These are phyloP conservation scores for Macropis europaea DNA, from an alignment of 2,888 invertebrate genomes.

Conservation along the genomic window DNA sequence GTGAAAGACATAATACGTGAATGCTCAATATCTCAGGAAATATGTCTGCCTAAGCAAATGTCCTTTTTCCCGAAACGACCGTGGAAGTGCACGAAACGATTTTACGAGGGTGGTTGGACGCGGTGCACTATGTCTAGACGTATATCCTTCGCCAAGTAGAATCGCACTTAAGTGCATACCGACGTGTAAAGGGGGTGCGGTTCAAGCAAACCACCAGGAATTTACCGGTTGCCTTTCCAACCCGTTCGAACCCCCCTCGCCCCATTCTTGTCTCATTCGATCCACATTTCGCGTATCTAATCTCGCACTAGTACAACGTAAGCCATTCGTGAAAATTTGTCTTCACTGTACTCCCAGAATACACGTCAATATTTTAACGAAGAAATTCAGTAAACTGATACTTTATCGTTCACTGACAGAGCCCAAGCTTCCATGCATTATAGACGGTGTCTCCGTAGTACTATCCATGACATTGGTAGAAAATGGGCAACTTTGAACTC, in stretches of 20 bases:
- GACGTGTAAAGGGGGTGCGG: constrained; percentile 46
- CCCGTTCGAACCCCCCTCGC: constrained; percentile 17
- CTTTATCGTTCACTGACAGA: too few relatives aligned
- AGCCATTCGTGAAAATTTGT: too few relatives aligned
- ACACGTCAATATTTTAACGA: too few relatives aligned
- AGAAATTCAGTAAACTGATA: too few relatives aligned
- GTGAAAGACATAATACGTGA: background rate
- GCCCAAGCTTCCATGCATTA: too few relatives aligned
- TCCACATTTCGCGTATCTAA: constrained; percentile 4
- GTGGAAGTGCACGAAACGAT: constrained; percentile 23
- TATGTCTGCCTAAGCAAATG: background rate
- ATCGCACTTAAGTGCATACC: constrained; percentile 56
- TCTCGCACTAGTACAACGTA: background rate
- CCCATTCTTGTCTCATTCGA: constrained; percentile 12
- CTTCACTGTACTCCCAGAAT: too few relatives aligned
- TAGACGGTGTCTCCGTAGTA: too few relatives aligned
- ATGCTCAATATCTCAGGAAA: constrained; percentile 1
- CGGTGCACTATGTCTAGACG: constrained; percentile 25
- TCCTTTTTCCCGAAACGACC: background rate
- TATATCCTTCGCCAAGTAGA: constrained; percentile 42
- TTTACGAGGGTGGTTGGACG: constrained; percentile 34
- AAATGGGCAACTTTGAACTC: too few relatives aligned
- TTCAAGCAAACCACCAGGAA: constrained; percentile 57
- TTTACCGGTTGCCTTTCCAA: constrained; percentile 49
- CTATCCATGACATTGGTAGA: too few relatives aligned